Percentiles rank a stretch among this genome's conserved stretches.
Conservation (phyloP, 1,140 invertebrate species). For the Drosophila guanche region DNA sequence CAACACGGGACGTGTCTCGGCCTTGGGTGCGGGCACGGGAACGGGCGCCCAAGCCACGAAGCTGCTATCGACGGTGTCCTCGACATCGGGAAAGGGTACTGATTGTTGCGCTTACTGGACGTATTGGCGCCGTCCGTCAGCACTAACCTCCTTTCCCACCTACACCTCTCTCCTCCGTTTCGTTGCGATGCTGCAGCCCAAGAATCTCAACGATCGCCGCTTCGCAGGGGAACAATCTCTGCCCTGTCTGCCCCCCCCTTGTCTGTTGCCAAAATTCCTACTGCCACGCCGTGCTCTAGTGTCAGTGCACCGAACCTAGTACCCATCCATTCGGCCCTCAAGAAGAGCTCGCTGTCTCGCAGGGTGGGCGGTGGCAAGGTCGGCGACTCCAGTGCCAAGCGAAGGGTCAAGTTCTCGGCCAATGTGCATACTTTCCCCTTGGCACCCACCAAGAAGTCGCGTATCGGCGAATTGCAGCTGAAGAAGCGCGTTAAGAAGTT, state of each 20-base stretch:
- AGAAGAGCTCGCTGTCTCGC: conserved; percentile 56
- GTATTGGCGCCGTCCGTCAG: conserved; percentile 32
- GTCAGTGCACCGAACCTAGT: no score
- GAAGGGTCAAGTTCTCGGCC: conserved; percentile 64
- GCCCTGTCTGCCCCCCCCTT: neutral
- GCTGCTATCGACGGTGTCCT: conserved; percentile 2
- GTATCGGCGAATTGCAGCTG: conserved; percentile 52
- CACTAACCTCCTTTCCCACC: conserved; percentile 53
- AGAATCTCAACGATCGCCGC: conserved; percentile 7
- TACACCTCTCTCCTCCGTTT: conserved; percentile 42
- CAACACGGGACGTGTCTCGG: neutral
- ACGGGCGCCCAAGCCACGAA: conserved; percentile 5
- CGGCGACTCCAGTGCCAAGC: conserved; percentile 14
- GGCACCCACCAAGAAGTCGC: conserved; percentile 32
- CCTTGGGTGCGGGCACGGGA: conserved; percentile 16
- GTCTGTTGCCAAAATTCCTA: conserved; percentile 29
- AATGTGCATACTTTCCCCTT: conserved; percentile 50
- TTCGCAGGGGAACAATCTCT: conserved; percentile 7
- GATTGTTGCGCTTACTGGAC: conserved; percentile 22
- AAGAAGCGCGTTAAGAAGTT: conserved; percentile 56
- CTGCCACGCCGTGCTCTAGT: conserved; percentile 1
- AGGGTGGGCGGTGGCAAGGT: conserved; percentile 39
- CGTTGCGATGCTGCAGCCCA: conserved; percentile 23
- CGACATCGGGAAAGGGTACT: conserved; percentile 47
- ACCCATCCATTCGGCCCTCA: conserved; percentile 1